Percentiles rank a stretch among this genome's conserved stretches.
phyloP scores from a whole-genome alignment of 2,113 vertebrate species.

The Amazona vittata region DNA sequence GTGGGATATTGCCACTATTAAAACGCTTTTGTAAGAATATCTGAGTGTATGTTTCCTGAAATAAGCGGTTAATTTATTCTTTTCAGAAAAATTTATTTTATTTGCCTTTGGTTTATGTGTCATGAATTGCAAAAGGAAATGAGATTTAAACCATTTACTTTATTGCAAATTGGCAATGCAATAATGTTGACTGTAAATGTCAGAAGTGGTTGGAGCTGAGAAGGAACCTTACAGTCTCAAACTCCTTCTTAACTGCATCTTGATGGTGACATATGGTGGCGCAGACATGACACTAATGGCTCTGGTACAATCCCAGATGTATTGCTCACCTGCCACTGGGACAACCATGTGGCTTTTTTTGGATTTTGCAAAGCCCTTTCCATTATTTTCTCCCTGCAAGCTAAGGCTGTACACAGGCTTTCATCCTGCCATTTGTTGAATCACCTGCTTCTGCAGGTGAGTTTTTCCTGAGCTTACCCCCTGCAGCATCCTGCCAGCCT shows the following conservation, averaged over 20 bases:
- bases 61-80: not conserved
- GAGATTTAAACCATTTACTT: not conserved
- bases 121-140: not conserved
- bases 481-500: accelerated
- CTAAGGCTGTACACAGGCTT: accelerated
- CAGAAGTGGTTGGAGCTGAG: not conserved
- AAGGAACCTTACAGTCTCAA: not conserved
- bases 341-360: not conserved
- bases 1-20: not conserved
- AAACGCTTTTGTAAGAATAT: not conserved
- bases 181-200: not conserved
- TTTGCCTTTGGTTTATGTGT: not conserved
- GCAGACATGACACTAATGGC: not conserved
- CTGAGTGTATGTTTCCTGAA: not conserved
- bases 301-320: accelerated
- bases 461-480: not conserved
- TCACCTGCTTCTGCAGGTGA: not conserved
- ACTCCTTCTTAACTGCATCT: not conserved
- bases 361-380: not conserved
- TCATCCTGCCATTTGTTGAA: accelerated
- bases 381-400: too few species aligned
- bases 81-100: not conserved
- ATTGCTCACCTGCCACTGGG: accelerated
- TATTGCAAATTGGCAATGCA: not conserved
- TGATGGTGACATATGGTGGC: not conserved